Evolutionary conservation across 2,888 invertebrate species (phyloP).

Genomic region (Acronicta leporina): DNA sequence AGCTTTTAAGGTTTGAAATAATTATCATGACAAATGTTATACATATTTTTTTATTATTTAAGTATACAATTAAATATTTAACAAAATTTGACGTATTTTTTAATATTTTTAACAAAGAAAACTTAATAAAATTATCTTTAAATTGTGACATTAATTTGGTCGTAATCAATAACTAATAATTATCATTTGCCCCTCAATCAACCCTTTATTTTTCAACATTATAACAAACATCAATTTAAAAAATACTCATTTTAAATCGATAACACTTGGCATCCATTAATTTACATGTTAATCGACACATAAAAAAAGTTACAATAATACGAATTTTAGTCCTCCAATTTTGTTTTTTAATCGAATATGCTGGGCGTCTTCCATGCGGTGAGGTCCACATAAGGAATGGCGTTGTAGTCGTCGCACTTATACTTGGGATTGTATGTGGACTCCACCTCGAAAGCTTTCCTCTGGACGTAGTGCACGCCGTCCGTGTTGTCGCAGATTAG

Average conservation of each 20-base stretch:
- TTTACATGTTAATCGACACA: too few relatives aligned
- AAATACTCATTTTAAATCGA: too few relatives aligned
- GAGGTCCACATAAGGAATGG: constrained; percentile 83
- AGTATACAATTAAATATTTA: constrained; percentile 26
- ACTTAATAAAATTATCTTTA: too few relatives aligned
- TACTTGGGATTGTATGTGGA: constrained; percentile 82
- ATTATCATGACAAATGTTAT: constrained; percentile 16
- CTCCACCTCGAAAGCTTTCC: constrained; percentile 91
- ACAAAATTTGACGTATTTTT: constrained; percentile 1
- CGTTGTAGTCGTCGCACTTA: constrained; percentile 75
- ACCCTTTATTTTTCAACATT: too few relatives aligned
- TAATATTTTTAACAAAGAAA: not conserved
- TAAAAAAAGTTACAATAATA: too few relatives aligned
- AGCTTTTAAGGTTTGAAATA: constrained; percentile 10
- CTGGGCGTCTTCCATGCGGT: constrained; percentile 82
- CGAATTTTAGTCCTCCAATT: not conserved
- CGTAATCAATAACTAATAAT: too few relatives aligned
- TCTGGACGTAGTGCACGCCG: constrained; percentile 91
- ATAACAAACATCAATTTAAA: too few relatives aligned
- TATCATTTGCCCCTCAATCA: too few relatives aligned
- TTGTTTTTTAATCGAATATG: constrained; percentile 53
- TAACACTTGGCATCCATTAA: not conserved
- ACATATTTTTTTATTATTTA: constrained; percentile 10
- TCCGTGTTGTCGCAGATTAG: constrained; percentile 95
- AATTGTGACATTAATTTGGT: too few relatives aligned